Conservation (phyloP, 1,140 invertebrate species). For the Megathymus violae region DNA sequence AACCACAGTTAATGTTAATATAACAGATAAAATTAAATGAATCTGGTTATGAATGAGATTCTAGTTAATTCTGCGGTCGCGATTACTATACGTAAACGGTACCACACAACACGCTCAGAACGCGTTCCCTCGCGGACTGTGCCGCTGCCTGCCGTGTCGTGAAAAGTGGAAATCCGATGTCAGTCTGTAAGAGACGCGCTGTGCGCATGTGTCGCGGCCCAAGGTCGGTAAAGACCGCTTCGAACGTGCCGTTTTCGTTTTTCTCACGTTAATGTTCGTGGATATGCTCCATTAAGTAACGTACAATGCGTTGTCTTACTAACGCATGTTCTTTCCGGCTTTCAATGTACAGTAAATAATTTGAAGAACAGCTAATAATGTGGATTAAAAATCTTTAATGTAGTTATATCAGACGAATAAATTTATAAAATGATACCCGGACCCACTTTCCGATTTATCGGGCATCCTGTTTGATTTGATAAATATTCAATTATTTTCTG, state of each 20-base stretch:
- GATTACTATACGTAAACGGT: slow-evolving; percentile 38
- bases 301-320: background rate
- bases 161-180: slow-evolving; percentile 48
- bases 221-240: slow-evolving; percentile 52
- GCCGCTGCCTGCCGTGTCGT: too few species aligned
- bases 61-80: slow-evolving; percentile 44
- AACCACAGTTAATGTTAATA: slow-evolving; percentile 14
- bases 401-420: background rate
- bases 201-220: slow-evolving; percentile 49
- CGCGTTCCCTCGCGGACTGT: slow-evolving; percentile 58
- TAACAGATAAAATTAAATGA: slow-evolving; percentile 7
- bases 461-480: too few species aligned
- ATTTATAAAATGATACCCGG: too few species aligned
- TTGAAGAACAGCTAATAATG: background rate
- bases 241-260: slow-evolving; percentile 36
- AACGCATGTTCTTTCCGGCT: background rate
- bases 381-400: background rate
- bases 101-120: slow-evolving; percentile 39
- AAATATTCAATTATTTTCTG: too few species aligned
- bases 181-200: slow-evolving; percentile 34
- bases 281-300: background rate
- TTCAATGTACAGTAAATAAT: slow-evolving; percentile 5
- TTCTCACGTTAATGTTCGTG: slow-evolving; percentile 3
- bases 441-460: too few species aligned
- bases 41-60: slow-evolving; percentile 14